Base-by-base conservation (phyloP, 2,888 invertebrate genomes). In the Lagria hirta region DNA sequence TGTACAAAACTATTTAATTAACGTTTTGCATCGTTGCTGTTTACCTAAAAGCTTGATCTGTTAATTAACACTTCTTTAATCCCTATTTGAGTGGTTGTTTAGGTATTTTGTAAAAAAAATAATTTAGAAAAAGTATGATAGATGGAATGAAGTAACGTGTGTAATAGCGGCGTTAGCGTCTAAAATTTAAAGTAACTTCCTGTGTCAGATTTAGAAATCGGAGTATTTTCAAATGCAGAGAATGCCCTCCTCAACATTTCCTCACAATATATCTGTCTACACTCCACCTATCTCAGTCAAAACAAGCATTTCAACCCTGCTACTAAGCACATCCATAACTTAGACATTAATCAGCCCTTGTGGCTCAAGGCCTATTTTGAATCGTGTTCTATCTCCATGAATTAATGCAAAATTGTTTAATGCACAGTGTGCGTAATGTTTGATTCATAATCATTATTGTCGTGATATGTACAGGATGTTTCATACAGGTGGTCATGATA, bases 261-360 rank as follows among this genome's bases (percentile, higher is more conserved):
- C 55, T 55, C 34, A 38, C 46, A 17, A 55, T 64, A 57, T 57
- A 63, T 65, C 64, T 57, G 56, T 62, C 61, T 57, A 35, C 62
- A 61, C 60, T 53, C 52, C 52, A 59, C 61, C 53, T 50, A 48
- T 61, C 63, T 58, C 52, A 64, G 65, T 64, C 65, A 64, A 63
- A 65, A 65, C 64, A 65, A 64, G 61, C 50, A 57, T 60, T 58
- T 58, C 57, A 60, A 49, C 59, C 62, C 59, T 45, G 54, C 52
- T 56, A 52, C 58, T 54, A 51, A 58, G 50, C 57, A 54, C 52
- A 54, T 54, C 57, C 58, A 61, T 58, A 60, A 59, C 57, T 58
- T 54, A 54, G 46, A 49, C 63, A 66, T 66, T 64, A 65, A 66
- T 66, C 64, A 59, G 43, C 32, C 27, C 27, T 10, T 15, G 30